A percentile compares a stretch with the other conserved stretches of the same genome.
phyloP scores from a whole-genome alignment of 2,797 vertebrate genomes.

The Chaenodraco wilsoni region DNA sequence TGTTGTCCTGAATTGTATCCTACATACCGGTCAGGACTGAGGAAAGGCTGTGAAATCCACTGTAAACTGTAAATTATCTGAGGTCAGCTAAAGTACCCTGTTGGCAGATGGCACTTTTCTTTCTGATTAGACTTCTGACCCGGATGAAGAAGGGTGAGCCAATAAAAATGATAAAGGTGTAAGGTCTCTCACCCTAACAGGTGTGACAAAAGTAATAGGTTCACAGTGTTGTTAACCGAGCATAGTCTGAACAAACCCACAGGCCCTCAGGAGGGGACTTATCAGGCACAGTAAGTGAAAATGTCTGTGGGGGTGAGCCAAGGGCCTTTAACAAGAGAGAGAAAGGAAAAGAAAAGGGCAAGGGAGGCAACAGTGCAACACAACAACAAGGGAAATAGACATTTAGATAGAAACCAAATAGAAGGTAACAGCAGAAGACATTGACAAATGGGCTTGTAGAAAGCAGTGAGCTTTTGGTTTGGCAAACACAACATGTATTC shows the following conservation, averaged over 20 bases:
- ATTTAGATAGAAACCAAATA: neutral
- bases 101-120: neutral
- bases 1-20: neutral
- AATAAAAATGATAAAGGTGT: neutral
- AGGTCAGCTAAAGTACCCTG: too few species aligned
- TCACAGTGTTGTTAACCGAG: neutral
- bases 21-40: neutral
- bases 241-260: too few species aligned
- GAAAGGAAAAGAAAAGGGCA: neutral
- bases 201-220: neutral
- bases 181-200: neutral
- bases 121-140: neutral
- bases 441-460: too few species aligned
- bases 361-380: too few species aligned
- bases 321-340: neutral
- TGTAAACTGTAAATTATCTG: too few species aligned
- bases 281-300: neutral
- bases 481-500: too few species aligned
- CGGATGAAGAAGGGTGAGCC: neutral
- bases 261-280: neutral
- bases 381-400: neutral
- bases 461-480: too few species aligned
- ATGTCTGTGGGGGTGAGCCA: neutral
- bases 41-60: too few species aligned
- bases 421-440: too few species aligned